Base-by-base conservation (phyloP, 2,888 invertebrate species). In the Lycophotia porphyrea region DNA sequence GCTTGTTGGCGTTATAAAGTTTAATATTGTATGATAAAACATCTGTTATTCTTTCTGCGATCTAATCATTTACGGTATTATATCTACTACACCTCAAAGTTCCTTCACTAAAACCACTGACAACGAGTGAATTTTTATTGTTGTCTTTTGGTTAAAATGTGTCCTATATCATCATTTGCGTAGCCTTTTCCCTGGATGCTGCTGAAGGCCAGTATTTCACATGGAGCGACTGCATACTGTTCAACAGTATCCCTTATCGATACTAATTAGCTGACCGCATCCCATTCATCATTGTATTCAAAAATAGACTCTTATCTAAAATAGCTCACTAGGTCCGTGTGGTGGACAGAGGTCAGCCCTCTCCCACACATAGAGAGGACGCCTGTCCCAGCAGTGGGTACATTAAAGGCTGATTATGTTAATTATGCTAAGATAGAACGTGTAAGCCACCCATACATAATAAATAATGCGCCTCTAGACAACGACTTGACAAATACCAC, bases 401-500 rank as follows among this genome's bases (percentile, higher is more conserved):
- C 27, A 27, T 27, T 27, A 7, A 55, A 55, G 4, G 18, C 34
- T 34, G 34, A 11, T 60, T 60, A 11, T 5, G 18, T 9, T 9
- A 4, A 2, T 61, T 61, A 39, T n/a, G 39, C 8, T 8, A 63
- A 63, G 11, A 42, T 2, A n/a, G 18, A 27, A 18, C 36, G 15
- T 34, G n/a, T n/a, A 34, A 52, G 44, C 9, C 24, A 31, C 31
- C 21, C 63, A 64, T 67, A 31, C 24, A 71, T 76, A 70, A 55
- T 58, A 60, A 63, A 74, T 67, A 18, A 68, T 64, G 66, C 55
- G 60, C 27, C 18, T n/a, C 27, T 55, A 13, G 7, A 61, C 58
- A 71, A 49, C 65, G 65, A 55, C 72, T 78, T 78, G 76, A 78
- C 76, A 81, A 84, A 80, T 78, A 78, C 74, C 71, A 60, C 44